These are phyloP conservation scores for Lophotis ruficrista DNA, from an alignment of 2,113 vertebrate species.

Conservation along the genomic window DNA sequence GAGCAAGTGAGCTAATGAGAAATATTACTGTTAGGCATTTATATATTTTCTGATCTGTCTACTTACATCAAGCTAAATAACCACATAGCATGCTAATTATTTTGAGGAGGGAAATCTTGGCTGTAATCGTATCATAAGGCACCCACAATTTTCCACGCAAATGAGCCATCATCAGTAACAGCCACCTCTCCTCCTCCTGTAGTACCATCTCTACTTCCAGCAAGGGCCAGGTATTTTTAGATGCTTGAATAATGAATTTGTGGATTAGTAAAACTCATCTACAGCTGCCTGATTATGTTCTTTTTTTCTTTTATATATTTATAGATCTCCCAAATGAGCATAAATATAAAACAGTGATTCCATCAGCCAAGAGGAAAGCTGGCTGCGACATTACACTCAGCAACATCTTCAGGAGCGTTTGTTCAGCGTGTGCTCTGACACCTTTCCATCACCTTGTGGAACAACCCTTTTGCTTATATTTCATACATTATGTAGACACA, in stretches of 20 bases:
- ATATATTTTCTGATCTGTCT: not conserved
- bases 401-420: not conserved
- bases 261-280: conserved; percentile 41
- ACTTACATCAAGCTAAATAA: not conserved
- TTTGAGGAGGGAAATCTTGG: not conserved
- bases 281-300: conserved; percentile 8
- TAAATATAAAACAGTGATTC: conserved; percentile 46
- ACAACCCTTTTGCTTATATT: not conserved
- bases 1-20: not conserved
- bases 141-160: not conserved
- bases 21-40: not conserved
- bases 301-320: conserved; percentile 8
- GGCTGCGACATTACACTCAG: accelerated
- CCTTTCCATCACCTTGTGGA: not conserved
- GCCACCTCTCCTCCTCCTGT: conserved; percentile 9
- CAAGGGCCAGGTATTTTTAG: conserved; percentile 54
- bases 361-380: not conserved
- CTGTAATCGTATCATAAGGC: not conserved
- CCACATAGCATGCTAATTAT: not conserved
- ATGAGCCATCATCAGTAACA: not conserved
- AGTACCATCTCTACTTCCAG: conserved; percentile 3
- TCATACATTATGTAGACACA: not conserved
- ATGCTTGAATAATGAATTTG: conserved; percentile 46
- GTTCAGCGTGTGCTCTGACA: not conserved
- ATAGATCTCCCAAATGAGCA: conserved; percentile 28